A percentile compares a stretch with the other conserved stretches of the same genome.
Evolutionary conservation across 2,888 invertebrate species (phyloP).

Genomic region (Tetanocera ferruginea): DNA sequence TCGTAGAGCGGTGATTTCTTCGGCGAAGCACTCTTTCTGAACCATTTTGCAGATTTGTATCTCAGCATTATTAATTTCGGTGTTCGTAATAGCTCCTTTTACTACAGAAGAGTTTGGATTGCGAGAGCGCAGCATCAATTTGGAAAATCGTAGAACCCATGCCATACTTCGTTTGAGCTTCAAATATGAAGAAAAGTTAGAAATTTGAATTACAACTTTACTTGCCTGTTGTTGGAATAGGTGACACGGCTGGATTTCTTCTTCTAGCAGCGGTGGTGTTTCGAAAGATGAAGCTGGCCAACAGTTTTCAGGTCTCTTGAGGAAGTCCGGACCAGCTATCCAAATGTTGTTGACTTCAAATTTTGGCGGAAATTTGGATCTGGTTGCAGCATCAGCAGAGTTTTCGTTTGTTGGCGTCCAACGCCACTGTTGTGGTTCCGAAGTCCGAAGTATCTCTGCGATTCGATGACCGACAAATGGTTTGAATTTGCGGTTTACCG

Average conservation of each 20-base stretch:
- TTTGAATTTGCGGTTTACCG: too few species aligned
- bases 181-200: constrained; percentile 22
- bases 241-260: constrained; percentile 30
- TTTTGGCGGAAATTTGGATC: constrained; percentile 25
- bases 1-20: constrained; percentile 19
- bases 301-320: constrained; percentile 16
- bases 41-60: not conserved
- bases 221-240: not conserved
- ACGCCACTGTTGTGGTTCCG: not conserved
- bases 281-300: constrained; percentile 27
- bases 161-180: constrained; percentile 33
- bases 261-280: constrained; percentile 17
- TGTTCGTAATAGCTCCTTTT: not conserved
- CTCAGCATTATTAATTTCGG: not conserved
- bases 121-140: not conserved
- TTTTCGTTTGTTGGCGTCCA: constrained; percentile 27
- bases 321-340: constrained; percentile 36
- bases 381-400: constrained; percentile 23
- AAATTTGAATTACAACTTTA: not conserved
- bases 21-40: not conserved
- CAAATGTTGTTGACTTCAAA: constrained; percentile 32
- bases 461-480: too few species aligned
- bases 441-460: too few species aligned
- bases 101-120: not conserved
- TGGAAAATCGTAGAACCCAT: constrained; percentile 21